These are phyloP conservation scores for Callopanchax toddi DNA, from an alignment of 2,113 vertebrate genomes.

Conservation along the genomic window DNA sequence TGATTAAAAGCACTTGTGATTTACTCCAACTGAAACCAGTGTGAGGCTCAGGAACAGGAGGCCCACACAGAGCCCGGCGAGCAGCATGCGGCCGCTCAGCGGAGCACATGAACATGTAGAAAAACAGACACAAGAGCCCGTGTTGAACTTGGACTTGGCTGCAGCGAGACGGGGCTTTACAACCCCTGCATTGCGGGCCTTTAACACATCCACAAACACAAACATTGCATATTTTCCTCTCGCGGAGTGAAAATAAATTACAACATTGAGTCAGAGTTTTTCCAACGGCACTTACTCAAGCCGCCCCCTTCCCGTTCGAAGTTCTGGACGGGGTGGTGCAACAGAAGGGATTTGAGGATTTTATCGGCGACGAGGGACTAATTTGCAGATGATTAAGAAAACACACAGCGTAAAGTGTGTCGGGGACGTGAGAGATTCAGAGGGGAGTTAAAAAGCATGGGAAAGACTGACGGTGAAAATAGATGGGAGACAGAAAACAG, in stretches of 20 bases:
- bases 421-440: conserved; percentile 34
- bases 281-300: conserved; percentile 45
- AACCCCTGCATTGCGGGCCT: conserved; percentile 46
- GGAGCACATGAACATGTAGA: conserved; percentile 19
- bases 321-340: conserved; percentile 16
- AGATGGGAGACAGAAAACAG: conserved; percentile 10
- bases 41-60: conserved; percentile 24
- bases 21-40: conserved; percentile 51
- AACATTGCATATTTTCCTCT: conserved; percentile 58
- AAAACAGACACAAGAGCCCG: conserved; percentile 27
- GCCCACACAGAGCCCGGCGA: conserved; percentile 22
- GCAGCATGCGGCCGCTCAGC: conserved; percentile 26
- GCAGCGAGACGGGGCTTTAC: conserved; percentile 50
- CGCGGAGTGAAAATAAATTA: conserved; percentile 61
- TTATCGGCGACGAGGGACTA: conserved; percentile 65
- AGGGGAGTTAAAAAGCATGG: neutral
- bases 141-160: conserved; percentile 61
- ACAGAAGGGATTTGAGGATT: conserved; percentile 61
- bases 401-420: conserved; percentile 66
- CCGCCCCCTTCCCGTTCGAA: neutral
- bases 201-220: conserved; percentile 70
- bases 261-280: conserved; percentile 50
- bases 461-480: conserved; percentile 30
- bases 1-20: conserved; percentile 70
- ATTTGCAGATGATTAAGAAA: conserved; percentile 77